phyloP scores from a whole-genome alignment of 2,113 vertebrate genomes.

The Cisticola juncidis region DNA sequence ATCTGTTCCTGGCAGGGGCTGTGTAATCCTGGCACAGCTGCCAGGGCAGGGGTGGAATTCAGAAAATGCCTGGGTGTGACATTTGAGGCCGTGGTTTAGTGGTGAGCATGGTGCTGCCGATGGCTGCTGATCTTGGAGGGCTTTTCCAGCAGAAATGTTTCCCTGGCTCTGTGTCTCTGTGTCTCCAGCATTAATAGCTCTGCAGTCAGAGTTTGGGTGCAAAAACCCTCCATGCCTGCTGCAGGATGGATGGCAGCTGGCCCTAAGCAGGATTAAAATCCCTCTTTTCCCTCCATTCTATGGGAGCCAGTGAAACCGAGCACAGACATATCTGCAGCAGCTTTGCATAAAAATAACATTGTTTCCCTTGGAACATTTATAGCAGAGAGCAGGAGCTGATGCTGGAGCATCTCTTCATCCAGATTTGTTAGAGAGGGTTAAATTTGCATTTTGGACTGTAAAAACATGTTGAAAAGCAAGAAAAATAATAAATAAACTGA shows the following conservation, averaged over 20 bases:
- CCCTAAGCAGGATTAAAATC: rapidly evolving
- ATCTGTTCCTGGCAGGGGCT: background rate
- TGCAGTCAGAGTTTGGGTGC: background rate
- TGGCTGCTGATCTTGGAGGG: background rate
- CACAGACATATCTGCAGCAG: background rate
- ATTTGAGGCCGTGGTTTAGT: background rate
- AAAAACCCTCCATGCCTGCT: background rate
- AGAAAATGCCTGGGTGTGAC: rapidly evolving
- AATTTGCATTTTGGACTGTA: background rate
- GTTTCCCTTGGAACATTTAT: background rate
- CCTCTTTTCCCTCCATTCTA: background rate
- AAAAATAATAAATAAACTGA: background rate
- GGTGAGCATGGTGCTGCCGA: rapidly evolving
- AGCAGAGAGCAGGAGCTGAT: background rate
- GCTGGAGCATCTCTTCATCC: background rate
- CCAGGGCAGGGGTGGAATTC: background rate
- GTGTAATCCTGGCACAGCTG: background rate
- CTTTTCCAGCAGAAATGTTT: background rate
- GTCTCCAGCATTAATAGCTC: background rate
- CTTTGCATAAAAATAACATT: background rate
- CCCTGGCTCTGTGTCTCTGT: background rate
- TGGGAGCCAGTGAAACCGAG: background rate
- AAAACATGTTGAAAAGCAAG: background rate
- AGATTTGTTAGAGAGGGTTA: background rate
- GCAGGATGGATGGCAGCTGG: background rate